Base-by-base conservation (phyloP, 92 coral and sea anemone species). In the Umimayanthus chanpuru region DNA sequence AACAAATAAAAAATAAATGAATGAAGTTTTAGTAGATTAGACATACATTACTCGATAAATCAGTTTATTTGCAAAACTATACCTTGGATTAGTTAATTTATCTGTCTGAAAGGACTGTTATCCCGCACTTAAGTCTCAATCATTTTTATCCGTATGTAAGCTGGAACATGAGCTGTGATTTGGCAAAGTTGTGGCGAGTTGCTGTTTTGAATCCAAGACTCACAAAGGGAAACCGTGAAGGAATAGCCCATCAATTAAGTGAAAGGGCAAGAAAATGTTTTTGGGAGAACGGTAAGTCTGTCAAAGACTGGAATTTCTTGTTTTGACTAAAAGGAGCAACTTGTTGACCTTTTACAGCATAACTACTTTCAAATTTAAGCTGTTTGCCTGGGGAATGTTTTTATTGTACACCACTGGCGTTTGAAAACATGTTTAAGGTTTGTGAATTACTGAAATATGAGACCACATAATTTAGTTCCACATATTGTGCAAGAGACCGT, bases 131-230 rank as follows among this genome's bases (percentile, higher is more conserved):
- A 21, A 58, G n/a, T 58, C 36, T 6, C 14, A 28, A 12, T 6
- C 12, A 4, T 32, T 32, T 39, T 50, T 32, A 32, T 29, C 9
- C 77, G 2, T 32, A 73, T 73, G 67, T 58, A 58, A 73, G 77
- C 77, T 73, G 77, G 77, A 73, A 73, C 43, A 73, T 73, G 77
- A 39, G 77, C 25, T 73, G 77, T 73, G 77, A 73, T 32, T 73
- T 73, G 18, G 77, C 77, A 73, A 73, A 73, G 47, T 28, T 73
- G 77, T 73, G 77, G 77, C 38, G 77, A 73, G 77, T 73, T 26
- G 77, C 77, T 29, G 77, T 32, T 73, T 73, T 73, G 77, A 73
- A 73, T 73, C 77, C 77, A 32, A 32, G 77, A 32, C 77, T 73
- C 2, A 73, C 77, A 73, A 32, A 9, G 77, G 77, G 77, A 32